Conservation (phyloP, 1,140 invertebrate genomes). For the Bombus soroeensis region DNA sequence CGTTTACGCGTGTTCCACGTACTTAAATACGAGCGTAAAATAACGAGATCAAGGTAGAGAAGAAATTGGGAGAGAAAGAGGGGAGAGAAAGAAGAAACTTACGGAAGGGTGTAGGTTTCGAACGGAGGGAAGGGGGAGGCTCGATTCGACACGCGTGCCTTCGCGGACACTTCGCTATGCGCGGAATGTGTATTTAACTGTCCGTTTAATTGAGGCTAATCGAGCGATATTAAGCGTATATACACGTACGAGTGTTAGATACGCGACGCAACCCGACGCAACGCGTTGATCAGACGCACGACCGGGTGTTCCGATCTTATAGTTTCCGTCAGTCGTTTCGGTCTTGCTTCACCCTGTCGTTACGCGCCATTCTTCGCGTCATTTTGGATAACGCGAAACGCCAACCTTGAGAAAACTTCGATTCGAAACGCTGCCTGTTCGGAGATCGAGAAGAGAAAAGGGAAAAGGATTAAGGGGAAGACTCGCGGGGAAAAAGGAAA, state of each 20-base stretch:
- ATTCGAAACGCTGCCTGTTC: background rate
- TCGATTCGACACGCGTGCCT: conserved; percentile 43
- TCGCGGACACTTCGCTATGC: conserved; percentile 64
- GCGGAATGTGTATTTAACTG: conserved; percentile 76
- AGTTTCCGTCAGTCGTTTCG: background rate
- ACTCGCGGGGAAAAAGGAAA: background rate
- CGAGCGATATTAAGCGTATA: conserved; percentile 75
- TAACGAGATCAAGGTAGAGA: background rate
- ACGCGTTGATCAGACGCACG: background rate
- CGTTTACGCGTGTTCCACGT: background rate
- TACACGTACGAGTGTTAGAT: conserved; percentile 71
- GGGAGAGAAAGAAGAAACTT: too few species aligned
- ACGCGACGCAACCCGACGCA: conserved; percentile 39
- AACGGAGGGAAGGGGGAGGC: conserved; percentile 11
- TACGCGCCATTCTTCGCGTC: background rate
- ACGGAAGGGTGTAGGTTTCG: background rate
- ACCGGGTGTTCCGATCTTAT: background rate
- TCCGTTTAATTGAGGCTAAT: conserved; percentile 80
- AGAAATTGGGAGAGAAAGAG: background rate
- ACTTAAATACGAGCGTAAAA: too few species aligned
- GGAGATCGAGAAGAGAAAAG: background rate
- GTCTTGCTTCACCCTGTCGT: background rate
- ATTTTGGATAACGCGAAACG: too few species aligned
- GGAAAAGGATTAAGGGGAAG: background rate
- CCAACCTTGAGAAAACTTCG: background rate